These are phyloP conservation scores for Pangasius krempfi DNA, from an alignment of 2,797 vertebrate genomes.

Conservation along the genomic window DNA sequence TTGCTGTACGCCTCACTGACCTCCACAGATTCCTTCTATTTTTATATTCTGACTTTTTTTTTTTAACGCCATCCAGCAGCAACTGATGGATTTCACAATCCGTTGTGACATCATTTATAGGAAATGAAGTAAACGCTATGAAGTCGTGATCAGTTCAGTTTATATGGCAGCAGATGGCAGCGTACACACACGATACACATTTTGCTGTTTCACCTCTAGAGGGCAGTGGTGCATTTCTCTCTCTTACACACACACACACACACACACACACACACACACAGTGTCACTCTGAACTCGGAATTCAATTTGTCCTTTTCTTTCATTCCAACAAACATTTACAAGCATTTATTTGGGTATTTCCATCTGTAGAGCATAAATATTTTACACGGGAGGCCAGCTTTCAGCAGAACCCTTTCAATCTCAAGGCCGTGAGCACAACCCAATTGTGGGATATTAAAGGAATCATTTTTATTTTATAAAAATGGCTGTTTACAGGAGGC, in stretches of 20 bases:
- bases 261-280: neutral
- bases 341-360: conserved; percentile 48
- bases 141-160: neutral
- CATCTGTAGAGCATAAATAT: conserved; percentile 48
- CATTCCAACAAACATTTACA: conserved; percentile 30
- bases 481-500: conserved; percentile 44
- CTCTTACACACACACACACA: neutral
- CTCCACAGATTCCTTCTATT: neutral
- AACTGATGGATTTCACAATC: neutral
- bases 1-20: neutral
- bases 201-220: neutral
- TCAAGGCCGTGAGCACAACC: neutral
- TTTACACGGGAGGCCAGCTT: conserved; percentile 37
- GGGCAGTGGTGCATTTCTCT: conserved; percentile 1
- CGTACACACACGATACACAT: neutral
- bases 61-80: too few species aligned
- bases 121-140: neutral
- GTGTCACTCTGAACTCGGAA: neutral
- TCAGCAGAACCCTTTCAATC: neutral
- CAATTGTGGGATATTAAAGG: conserved; percentile 35
- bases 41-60: neutral
- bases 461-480: conserved; percentile 54
- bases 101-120: neutral
- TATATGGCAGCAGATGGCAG: conserved; percentile 6
- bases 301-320: conserved; percentile 20